A percentile compares a stretch with the other conserved stretches of the same genome.
Conservation (phyloP, 1,140 invertebrate species). For the Ruditapes philippinarum region DNA sequence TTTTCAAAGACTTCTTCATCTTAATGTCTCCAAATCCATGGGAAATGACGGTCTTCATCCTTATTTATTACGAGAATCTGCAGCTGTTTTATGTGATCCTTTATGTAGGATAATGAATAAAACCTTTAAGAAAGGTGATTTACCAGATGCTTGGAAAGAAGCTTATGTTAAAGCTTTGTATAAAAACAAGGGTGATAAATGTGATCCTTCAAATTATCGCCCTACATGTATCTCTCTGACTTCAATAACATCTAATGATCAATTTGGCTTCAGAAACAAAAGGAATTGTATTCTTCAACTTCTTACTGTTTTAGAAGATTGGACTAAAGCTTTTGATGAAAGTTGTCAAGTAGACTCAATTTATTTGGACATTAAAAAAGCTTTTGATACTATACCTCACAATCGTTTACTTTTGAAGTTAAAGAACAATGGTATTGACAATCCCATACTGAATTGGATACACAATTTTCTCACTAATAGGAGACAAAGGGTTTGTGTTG, state of each 20-base stretch:
- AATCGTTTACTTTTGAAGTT: neutral
- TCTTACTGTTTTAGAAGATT: neutral
- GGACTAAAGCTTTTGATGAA: neutral
- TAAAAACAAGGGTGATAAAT: neutral
- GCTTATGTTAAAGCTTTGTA: neutral
- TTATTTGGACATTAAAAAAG: neutral
- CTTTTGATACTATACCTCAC: neutral
- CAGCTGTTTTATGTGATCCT: neutral
- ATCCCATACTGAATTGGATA: neutral
- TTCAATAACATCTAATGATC: neutral
- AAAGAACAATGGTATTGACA: neutral
- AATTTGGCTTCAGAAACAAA: neutral
- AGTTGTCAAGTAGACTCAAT: neutral
- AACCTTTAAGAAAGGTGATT: neutral
- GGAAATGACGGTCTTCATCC: neutral
- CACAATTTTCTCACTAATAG: too few relatives aligned
- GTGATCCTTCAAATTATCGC: neutral
- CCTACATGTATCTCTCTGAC: neutral
- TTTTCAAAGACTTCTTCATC: neutral
- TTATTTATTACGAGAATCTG: neutral
- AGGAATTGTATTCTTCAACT: neutral
- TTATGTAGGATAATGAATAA: neutral
- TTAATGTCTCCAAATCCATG: neutral
- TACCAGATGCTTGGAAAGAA: neutral
- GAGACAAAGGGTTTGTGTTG: too few relatives aligned